Conservation (phyloP, 2,113 vertebrate species). For the Microcebus tavaratra region DNA sequence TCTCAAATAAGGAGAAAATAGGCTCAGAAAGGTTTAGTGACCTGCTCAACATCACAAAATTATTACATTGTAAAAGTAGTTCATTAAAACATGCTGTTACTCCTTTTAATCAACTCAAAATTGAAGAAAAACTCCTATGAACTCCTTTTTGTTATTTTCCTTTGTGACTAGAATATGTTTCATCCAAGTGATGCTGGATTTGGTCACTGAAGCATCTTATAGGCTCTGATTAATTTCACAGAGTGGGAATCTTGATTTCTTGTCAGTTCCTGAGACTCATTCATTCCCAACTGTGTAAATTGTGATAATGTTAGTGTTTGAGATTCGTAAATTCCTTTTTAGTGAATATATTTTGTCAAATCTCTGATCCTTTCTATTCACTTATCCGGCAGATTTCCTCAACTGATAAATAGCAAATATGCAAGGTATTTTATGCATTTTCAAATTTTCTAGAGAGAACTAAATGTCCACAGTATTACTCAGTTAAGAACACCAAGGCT, state of each 20-base stretch:
- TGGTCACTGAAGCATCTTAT: constrained; percentile 79
- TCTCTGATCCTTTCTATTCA: constrained; percentile 71
- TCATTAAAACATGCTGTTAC: neutral
- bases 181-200: constrained; percentile 57
- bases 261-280: constrained; percentile 75
- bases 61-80: neutral
- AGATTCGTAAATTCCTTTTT: constrained; percentile 78
- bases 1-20: neutral
- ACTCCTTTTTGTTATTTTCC: constrained; percentile 53
- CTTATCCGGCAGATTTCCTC: constrained; percentile 27
- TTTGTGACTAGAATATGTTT: constrained; percentile 65
- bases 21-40: neutral
- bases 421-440: neutral
- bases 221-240: constrained; percentile 75
- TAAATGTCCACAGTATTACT: neutral
- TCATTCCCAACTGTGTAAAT: constrained; percentile 73
- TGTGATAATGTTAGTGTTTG: constrained; percentile 74
- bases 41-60: neutral
- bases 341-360: constrained; percentile 68
- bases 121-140: constrained; percentile 60
- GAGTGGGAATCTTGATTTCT: constrained; percentile 53
- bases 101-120: constrained; percentile 54
- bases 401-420: constrained; percentile 45
- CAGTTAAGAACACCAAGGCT: neutral
- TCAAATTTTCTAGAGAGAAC: neutral